Percentiles rank a stretch among this genome's conserved stretches.
Evolutionary conservation across 2,113 vertebrate genomes (phyloP).

Genomic region (Pseudolaguvia tuberculata): DNA sequence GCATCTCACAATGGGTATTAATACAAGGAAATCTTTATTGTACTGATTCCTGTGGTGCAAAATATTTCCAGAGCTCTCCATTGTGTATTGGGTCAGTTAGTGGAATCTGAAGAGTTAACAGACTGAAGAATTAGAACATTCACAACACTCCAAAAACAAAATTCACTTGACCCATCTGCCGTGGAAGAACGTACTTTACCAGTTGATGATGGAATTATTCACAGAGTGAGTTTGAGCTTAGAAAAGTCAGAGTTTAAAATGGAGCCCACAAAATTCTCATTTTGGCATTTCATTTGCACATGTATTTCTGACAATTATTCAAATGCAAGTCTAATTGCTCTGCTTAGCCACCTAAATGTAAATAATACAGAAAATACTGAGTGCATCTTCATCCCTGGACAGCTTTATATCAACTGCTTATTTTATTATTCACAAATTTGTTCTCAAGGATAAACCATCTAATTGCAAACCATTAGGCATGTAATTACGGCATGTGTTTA

Average conservation of each 20-base stretch:
- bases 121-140: constrained; percentile 37
- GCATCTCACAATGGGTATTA: constrained; percentile 48
- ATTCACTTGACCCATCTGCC: constrained; percentile 30
- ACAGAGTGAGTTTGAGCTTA: neutral
- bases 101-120: constrained; percentile 29
- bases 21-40: constrained; percentile 74
- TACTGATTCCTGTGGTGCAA: constrained; percentile 72
- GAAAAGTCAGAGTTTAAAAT: constrained; percentile 2
- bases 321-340: constrained; percentile 8
- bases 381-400: neutral
- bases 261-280: constrained; percentile 13
- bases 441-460: neutral
- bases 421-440: neutral
- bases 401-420: neutral
- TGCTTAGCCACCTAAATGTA: neutral
- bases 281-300: constrained; percentile 1
- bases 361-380: neutral
- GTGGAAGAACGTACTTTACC: constrained; percentile 34
- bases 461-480: neutral
- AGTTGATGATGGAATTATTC: constrained; percentile 17
- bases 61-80: constrained; percentile 63
- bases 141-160: constrained; percentile 26
- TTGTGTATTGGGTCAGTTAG: constrained; percentile 54
- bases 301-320: neutral
- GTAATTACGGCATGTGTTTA: neutral